Evolutionary conservation across 2,888 invertebrate species (phyloP).

Genomic region (Oeneis ivallda): DNA sequence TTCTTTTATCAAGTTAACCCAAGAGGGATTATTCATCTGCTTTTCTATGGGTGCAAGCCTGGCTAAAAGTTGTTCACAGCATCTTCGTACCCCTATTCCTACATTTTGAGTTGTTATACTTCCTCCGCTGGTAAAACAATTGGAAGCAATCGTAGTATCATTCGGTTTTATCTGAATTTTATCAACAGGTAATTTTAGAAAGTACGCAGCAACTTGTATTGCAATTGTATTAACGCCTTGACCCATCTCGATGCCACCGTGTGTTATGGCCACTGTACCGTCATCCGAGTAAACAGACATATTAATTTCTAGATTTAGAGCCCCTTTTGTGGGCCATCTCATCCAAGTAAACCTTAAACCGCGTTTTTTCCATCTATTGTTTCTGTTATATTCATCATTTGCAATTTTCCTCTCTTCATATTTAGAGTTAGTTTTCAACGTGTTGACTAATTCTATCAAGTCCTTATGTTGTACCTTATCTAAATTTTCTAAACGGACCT

Average conservation of each 20-base stretch:
- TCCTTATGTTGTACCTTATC: slow-evolving; percentile 66
- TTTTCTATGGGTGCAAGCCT: slow-evolving; percentile 72
- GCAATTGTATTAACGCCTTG: slow-evolving; percentile 90
- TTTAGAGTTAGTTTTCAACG: slow-evolving; percentile 64
- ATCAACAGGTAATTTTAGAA: slow-evolving; percentile 83
- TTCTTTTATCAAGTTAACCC: slow-evolving; percentile 75
- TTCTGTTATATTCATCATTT: slow-evolving; percentile 83
- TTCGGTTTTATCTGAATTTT: slow-evolving; percentile 82
- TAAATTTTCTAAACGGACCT: slow-evolving; percentile 68
- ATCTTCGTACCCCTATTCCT: slow-evolving; percentile 76
- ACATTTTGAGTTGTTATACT: slow-evolving; percentile 84
- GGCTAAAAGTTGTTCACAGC: slow-evolving; percentile 70
- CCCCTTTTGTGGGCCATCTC: slow-evolving; percentile 81
- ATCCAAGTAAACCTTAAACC: slow-evolving; percentile 87
- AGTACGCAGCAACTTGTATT: slow-evolving; percentile 86
- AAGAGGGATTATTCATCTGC: slow-evolving; percentile 68
- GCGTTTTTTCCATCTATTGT: slow-evolving; percentile 89
- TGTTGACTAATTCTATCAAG: slow-evolving; percentile 64
- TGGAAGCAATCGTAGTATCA: slow-evolving; percentile 78
- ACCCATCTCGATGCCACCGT: slow-evolving; percentile 86
- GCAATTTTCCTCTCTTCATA: slow-evolving; percentile 68
- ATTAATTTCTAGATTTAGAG: slow-evolving; percentile 79
- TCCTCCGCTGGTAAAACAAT: slow-evolving; percentile 81
- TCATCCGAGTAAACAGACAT: slow-evolving; percentile 87
- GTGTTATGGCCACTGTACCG: slow-evolving; percentile 84